phyloP scores from a whole-genome alignment of 2,888 invertebrate species.

The Netelia fuscicornis region DNA sequence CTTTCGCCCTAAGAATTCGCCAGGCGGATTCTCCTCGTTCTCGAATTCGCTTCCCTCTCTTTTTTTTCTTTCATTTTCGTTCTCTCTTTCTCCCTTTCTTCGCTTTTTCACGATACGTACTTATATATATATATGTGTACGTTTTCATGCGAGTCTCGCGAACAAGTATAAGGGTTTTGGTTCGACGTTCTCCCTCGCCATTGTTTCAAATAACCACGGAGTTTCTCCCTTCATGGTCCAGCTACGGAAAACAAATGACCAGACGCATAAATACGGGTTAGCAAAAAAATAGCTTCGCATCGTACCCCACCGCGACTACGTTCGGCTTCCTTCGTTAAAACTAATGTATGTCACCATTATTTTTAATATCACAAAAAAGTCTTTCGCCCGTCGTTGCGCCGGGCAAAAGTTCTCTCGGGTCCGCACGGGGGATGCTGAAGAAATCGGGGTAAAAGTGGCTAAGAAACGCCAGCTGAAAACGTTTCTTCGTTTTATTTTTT shows the following conservation, averaged over 20 bases:
- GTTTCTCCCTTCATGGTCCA: conserved; percentile 62
- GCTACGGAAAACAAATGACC: conserved; percentile 80
- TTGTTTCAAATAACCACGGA: conserved; percentile 73
- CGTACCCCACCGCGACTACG: conserved; percentile 25
- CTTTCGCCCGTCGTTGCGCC: conserved; percentile 16
- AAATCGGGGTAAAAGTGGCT: conserved; percentile 54
- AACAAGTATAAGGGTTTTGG: conserved; percentile 66
- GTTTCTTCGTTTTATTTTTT: conserved; percentile 35
- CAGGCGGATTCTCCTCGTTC: conserved; percentile 47
- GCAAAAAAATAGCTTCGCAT: conserved; percentile 73
- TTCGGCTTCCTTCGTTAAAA: conserved; percentile 80
- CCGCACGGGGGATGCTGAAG: conserved; percentile 67
- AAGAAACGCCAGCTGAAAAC: conserved; percentile 45
- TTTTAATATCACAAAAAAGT: conserved; percentile 80
- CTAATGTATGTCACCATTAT: conserved; percentile 83
- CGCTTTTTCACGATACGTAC: conserved; percentile 41
- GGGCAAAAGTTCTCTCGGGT: conserved; percentile 1
- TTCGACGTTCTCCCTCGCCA: conserved; percentile 71
- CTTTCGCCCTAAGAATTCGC: conserved; percentile 59
- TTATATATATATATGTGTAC: conserved; percentile 48
- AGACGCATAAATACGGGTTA: conserved; percentile 76
- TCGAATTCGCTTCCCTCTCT: conserved; percentile 50
- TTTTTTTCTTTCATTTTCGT: conserved; percentile 58
- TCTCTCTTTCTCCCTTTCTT: conserved; percentile 38
- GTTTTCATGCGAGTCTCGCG: conserved; percentile 58